A percentile compares a stretch with the other conserved stretches of the same genome.
Evolutionary conservation across 1,140 invertebrate genomes (phyloP).

Genomic region (Doryteuthis pealeii): DNA sequence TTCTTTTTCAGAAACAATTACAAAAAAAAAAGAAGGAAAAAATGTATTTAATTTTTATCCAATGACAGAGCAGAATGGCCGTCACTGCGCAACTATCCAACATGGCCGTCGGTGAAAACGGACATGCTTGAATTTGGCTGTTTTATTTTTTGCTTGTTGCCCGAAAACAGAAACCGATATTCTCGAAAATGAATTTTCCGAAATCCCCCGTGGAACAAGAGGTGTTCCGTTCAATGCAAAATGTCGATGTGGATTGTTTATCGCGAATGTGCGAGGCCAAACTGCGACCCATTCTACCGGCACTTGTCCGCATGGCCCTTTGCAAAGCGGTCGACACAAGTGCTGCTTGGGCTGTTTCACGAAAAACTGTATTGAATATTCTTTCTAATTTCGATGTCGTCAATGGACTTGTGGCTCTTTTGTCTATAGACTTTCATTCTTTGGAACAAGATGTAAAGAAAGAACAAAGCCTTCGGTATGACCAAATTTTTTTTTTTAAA

Average conservation of each 20-base stretch:
- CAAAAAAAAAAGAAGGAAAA: no score
- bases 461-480: conserved; percentile 82
- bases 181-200: background rate
- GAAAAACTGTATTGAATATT: conserved; percentile 84
- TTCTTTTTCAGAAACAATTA: no score
- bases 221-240: conserved; percentile 75
- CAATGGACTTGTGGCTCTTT: conserved; percentile 88
- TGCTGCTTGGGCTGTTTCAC: conserved; percentile 76
- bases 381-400: conserved; percentile 89
- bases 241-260: conserved; percentile 74
- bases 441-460: conserved; percentile 90
- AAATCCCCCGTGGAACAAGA: conserved; percentile 35
- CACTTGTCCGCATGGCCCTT: conserved; percentile 86
- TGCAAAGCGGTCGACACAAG: conserved; percentile 86
- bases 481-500: background rate
- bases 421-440: conserved; percentile 92
- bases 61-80: background rate
- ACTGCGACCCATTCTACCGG: conserved; percentile 86
- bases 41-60: no score
- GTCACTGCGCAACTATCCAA: background rate
- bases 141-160: no score
- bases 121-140: no score
- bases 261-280: conserved; percentile 71
- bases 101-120: no score
- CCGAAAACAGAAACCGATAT: background rate